phyloP scores from a whole-genome alignment of 2,888 invertebrate species.

The Subacronicta megacephala region DNA sequence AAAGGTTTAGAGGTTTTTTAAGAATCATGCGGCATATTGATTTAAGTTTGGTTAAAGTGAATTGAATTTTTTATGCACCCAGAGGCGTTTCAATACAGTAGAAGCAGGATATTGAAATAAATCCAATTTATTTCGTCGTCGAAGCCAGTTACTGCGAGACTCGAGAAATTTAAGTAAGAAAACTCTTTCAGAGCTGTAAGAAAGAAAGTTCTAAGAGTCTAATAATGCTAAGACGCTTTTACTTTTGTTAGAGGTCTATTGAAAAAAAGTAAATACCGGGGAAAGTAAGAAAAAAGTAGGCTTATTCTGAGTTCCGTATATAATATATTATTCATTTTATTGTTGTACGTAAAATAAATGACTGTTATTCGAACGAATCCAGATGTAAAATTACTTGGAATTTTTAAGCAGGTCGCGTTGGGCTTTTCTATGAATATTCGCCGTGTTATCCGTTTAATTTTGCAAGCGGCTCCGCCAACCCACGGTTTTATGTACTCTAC shows the following conservation, averaged over 20 bases:
- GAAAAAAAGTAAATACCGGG: constrained; percentile 8
- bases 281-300: background rate
- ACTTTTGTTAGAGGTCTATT: constrained; percentile 6
- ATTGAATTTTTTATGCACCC: constrained; percentile 44
- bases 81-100: constrained; percentile 19
- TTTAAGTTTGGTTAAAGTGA: constrained; percentile 20
- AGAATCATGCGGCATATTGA: constrained; percentile 5
- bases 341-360: constrained; percentile 22
- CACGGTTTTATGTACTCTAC: constrained; percentile 54
- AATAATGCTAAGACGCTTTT: constrained; percentile 22
- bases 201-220: constrained; percentile 7
- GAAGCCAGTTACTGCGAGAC: constrained; percentile 22
- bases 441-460: constrained; percentile 59
- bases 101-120: constrained; percentile 36
- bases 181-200: constrained; percentile 26
- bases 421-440: constrained; percentile 57
- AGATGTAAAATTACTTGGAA: constrained; percentile 49
- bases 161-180: constrained; percentile 25
- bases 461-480: constrained; percentile 53
- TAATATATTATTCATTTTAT: too few relatives aligned
- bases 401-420: constrained; percentile 51
- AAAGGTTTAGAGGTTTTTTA: background rate
- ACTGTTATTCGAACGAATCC: constrained; percentile 28
- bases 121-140: constrained; percentile 46
- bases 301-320: background rate